phyloP scores from a whole-genome alignment of 2,888 invertebrate species.

The Junonia oenone region DNA sequence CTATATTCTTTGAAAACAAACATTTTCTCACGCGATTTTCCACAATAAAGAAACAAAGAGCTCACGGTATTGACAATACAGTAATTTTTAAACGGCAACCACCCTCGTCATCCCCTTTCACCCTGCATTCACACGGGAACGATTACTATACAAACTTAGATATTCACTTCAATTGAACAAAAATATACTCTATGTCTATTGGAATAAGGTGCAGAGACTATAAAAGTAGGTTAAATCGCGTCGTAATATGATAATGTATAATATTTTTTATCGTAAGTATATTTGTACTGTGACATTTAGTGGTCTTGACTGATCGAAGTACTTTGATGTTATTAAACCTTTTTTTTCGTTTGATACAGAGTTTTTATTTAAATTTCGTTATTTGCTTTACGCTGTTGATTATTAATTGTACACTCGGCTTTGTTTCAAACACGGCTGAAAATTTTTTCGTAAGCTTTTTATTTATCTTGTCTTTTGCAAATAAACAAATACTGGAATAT shows the following conservation, averaged over 20 bases:
- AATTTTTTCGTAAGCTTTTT: too few species aligned
- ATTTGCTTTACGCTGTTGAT: background rate
- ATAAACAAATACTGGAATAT: too few species aligned
- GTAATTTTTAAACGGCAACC: conserved; percentile 4
- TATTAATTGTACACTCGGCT: too few species aligned
- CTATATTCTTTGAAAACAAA: background rate
- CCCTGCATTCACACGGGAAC: conserved; percentile 61
- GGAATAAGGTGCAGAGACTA: conserved; percentile 9
- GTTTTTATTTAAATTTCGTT: background rate
- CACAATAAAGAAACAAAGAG: background rate
- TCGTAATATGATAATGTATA: conserved; percentile 41
- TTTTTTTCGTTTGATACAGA: background rate
- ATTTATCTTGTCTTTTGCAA: too few species aligned
- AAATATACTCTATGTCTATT: conserved; percentile 24
- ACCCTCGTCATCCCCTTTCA: conserved; percentile 32
- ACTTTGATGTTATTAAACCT: background rate
- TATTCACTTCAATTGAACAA: conserved; percentile 13
- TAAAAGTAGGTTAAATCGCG: conserved; percentile 11
- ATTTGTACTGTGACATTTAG: conserved; percentile 41
- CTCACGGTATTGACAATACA: conserved; percentile 1
- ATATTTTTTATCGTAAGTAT: conserved; percentile 42
- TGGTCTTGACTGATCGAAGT: conserved; percentile 26
- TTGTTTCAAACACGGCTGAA: too few species aligned
- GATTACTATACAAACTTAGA: conserved; percentile 5
- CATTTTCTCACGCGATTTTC: background rate